Evolutionary conservation across 2,888 invertebrate genomes (phyloP).

Genomic region (Caenorhabditis sp.): DNA sequence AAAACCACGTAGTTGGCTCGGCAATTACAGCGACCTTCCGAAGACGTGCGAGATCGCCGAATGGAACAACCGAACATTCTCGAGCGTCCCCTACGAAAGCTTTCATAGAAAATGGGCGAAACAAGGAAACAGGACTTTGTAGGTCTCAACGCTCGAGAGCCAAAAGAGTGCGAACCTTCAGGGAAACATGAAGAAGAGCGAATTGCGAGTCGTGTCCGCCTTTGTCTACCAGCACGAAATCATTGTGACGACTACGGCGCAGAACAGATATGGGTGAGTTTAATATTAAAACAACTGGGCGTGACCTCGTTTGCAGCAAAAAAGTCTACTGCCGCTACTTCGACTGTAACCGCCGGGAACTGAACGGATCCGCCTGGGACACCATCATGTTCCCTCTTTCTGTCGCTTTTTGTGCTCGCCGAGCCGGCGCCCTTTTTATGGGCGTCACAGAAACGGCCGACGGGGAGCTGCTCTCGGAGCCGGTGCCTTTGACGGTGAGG

Average conservation of each 20-base stretch:
- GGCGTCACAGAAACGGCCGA: neutral
- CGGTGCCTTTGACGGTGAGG: conserved; percentile 1
- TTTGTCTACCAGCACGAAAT: conserved; percentile 11
- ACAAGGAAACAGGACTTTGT: neutral
- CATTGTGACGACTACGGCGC: conserved; percentile 16
- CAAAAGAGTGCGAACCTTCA: conserved; percentile 3
- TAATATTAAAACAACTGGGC: neutral
- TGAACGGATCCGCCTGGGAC: neutral
- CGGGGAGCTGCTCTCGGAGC: neutral
- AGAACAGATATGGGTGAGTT: conserved; percentile 13
- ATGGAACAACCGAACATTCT: neutral
- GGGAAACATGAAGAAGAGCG: neutral
- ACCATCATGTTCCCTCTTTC: conserved; percentile 9
- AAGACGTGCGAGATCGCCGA: neutral
- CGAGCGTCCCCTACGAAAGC: neutral
- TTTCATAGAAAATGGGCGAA: neutral
- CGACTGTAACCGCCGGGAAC: conserved; percentile 17
- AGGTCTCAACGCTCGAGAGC: no score
- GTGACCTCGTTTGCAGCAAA: neutral
- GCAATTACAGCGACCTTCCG: neutral
- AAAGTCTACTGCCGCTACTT: conserved; percentile 15
- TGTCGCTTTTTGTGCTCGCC: conserved; percentile 3
- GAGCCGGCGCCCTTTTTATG: conserved; percentile 8
- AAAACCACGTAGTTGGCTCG: no score
- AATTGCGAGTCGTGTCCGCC: conserved; percentile 6